These are phyloP conservation scores for Delichon dasypus DNA, from an alignment of 2,797 vertebrate genomes.

Conservation along the genomic window DNA sequence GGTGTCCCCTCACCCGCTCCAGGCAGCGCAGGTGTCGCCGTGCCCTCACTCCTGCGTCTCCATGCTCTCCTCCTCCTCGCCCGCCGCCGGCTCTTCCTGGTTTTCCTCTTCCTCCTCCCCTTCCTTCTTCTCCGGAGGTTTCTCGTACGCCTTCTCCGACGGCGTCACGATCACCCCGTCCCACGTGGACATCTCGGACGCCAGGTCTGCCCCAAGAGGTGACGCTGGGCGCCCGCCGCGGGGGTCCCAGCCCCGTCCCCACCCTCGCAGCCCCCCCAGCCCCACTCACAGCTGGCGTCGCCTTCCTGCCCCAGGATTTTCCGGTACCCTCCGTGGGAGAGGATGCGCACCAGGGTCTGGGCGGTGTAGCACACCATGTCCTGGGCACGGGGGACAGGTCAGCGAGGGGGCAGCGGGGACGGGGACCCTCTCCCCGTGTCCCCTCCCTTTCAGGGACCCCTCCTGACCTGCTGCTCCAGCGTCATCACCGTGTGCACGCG, in stretches of 20 bases:
- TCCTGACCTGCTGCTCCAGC: constrained; percentile 90
- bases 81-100: constrained; percentile 87
- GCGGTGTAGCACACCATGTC: constrained; percentile 98
- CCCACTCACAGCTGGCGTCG: constrained; percentile 90
- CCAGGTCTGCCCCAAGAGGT: constrained; percentile 78
- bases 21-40: background rate
- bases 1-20: background rate
- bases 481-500: constrained; percentile 98
- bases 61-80: constrained; percentile 94
- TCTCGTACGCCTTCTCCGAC: constrained; percentile 96
- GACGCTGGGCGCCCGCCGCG: accelerated
- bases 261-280: background rate
- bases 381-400: constrained; percentile 43
- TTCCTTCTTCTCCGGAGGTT: constrained; percentile 95
- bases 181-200: constrained; percentile 96
- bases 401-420: background rate
- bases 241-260: constrained; percentile 48
- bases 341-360: constrained; percentile 93
- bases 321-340: constrained; percentile 93
- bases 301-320: constrained; percentile 97
- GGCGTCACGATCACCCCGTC: constrained; percentile 96
- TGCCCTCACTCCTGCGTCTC: constrained; percentile 90
- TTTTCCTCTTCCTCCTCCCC: constrained; percentile 94
- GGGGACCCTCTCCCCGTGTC: accelerated
- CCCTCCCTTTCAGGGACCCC: accelerated